These are phyloP conservation scores for Heterochromis multidens DNA, from an alignment of 2,113 vertebrate species.

Conservation along the genomic window DNA sequence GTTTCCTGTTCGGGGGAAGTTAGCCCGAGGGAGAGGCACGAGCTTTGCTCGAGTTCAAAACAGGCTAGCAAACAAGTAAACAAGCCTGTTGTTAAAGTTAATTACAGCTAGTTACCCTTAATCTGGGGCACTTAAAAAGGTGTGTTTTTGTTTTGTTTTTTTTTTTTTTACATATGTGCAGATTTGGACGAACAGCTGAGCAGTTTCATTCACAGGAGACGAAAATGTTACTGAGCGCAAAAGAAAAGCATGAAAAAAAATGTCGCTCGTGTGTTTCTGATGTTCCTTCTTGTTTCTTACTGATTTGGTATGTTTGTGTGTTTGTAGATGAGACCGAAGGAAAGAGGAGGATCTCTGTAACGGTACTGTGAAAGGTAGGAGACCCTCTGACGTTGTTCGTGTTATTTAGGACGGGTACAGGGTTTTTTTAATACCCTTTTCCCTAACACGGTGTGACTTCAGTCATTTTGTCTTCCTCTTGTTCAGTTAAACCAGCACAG, in stretches of 20 bases:
- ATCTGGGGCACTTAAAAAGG: neutral
- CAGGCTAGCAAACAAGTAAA: slow-evolving; percentile 50
- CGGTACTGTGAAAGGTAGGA: slow-evolving; percentile 60
- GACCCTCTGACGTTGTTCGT: neutral
- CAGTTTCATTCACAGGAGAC: neutral
- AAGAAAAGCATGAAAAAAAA: neutral
- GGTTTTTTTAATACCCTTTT: neutral
- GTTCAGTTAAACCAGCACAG: neutral
- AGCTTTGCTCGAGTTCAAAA: slow-evolving; percentile 47
- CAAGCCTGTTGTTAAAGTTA: slow-evolving; percentile 40
- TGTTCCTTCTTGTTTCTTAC: neutral
- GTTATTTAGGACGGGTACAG: fast-evolving
- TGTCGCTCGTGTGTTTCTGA: neutral
- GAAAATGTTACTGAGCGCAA: neutral
- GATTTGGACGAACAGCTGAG: neutral
- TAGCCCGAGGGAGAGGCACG: slow-evolving; percentile 51
- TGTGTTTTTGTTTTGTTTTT: neutral
- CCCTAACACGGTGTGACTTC: neutral
- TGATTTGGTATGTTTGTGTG: slow-evolving; percentile 4
- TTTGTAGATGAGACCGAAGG: slow-evolving; percentile 68
- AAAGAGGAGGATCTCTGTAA: slow-evolving; percentile 35
- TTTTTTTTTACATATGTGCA: neutral
- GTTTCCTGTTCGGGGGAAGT: slow-evolving; percentile 39
- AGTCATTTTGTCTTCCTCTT: neutral
- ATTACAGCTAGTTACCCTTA: neutral